These are phyloP conservation scores for Meiosimyza decipiens DNA, from an alignment of 2,888 invertebrate genomes.

Conservation along the genomic window DNA sequence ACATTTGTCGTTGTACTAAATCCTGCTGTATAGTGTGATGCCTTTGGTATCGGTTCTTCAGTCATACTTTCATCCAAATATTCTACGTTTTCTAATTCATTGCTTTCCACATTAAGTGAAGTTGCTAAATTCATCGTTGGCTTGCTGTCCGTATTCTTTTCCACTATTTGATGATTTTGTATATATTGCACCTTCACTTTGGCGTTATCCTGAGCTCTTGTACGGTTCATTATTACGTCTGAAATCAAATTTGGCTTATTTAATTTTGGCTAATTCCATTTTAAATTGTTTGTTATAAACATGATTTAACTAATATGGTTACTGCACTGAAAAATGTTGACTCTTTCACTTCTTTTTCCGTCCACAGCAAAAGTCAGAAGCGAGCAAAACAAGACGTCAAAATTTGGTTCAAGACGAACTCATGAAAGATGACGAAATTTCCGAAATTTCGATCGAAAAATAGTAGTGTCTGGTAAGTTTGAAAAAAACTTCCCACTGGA, in stretches of 20 bases:
- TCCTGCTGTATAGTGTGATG: not conserved
- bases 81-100: slow-evolving; percentile 45
- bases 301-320: no score
- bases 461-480: no score
- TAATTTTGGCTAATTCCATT: no score
- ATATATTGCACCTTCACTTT: slow-evolving; percentile 47
- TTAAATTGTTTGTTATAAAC: no score
- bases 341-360: no score
- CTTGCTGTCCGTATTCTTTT: not conserved
- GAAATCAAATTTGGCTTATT: slow-evolving; percentile 15
- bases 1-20: not conserved
- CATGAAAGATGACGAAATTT: no score
- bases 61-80: slow-evolving; percentile 45
- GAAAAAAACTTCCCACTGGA: no score
- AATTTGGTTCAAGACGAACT: no score
- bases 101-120: not conserved
- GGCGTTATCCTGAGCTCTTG: slow-evolving; percentile 30
- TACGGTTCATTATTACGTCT: not conserved
- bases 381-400: no score
- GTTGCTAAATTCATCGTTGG: not conserved
- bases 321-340: no score
- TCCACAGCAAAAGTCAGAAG: no score
- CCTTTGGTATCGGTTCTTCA: slow-evolving; percentile 34
- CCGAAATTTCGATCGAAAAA: no score
- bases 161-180: slow-evolving; percentile 31